Percentiles rank a stretch among this genome's conserved stretches.
Evolutionary conservation across 35 echinoderm and acorn worm species (phyloP).

Genomic region (Ophioderma brevispina): DNA sequence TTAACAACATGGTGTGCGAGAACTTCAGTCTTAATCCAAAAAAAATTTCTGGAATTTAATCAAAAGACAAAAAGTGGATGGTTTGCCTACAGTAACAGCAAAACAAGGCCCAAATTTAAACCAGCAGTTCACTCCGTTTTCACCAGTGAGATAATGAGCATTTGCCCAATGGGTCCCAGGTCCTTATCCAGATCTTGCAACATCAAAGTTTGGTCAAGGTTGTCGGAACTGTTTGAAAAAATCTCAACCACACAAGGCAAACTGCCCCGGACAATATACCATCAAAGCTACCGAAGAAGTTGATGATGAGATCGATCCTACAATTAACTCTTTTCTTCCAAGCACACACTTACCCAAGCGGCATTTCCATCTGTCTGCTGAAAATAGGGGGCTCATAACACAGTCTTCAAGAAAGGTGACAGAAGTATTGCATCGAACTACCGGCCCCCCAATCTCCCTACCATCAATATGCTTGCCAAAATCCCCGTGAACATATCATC

Average conservation of each 20-base stretch:
- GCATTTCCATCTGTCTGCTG: not conserved
- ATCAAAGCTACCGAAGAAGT: not conserved
- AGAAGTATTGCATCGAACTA: not conserved
- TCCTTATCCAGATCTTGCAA: slow-evolving; percentile 5
- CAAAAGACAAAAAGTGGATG: slow-evolving; percentile 29
- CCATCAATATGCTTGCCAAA: not conserved
- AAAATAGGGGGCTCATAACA: not conserved
- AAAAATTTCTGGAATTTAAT: slow-evolving; percentile 37
- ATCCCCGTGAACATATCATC: too few relatives aligned
- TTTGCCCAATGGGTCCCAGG: not conserved
- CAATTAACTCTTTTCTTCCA: not conserved
- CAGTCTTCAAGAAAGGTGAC: not conserved
- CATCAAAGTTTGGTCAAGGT: not conserved
- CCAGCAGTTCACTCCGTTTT: slow-evolving; percentile 42
- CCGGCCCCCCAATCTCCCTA: not conserved
- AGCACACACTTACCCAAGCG: not conserved
- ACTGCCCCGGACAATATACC: not conserved
- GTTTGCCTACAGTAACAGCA: not conserved
- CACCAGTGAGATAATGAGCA: not conserved
- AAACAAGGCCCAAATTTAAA: slow-evolving; percentile 38
- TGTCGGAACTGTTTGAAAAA: slow-evolving; percentile 2
- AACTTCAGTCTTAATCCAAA: slow-evolving; percentile 7
- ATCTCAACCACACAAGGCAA: not conserved
- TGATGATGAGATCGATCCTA: not conserved
- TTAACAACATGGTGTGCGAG: slow-evolving; percentile 8